A percentile compares a stretch with the other conserved stretches of the same genome.
These are phyloP conservation scores for Shargacucullia verbasci DNA, from an alignment of 2,888 invertebrate species.

Conservation along the genomic window DNA sequence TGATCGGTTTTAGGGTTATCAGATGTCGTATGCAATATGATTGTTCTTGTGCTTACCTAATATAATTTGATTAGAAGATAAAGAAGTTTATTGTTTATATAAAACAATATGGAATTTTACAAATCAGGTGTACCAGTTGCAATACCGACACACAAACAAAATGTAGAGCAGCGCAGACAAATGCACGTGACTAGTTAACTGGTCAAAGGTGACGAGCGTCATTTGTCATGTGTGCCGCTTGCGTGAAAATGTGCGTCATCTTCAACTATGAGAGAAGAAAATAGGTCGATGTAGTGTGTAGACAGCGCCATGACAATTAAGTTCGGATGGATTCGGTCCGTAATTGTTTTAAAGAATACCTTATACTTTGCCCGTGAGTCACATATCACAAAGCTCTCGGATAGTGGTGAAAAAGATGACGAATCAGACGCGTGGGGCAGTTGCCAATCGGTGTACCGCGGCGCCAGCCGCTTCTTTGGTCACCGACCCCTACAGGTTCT, in stretches of 20 bases:
- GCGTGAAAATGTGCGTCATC: slow-evolving; percentile 53
- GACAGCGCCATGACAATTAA: background rate
- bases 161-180: slow-evolving; percentile 19
- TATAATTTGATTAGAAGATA: slow-evolving; percentile 2
- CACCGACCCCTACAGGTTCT: slow-evolving; percentile 86
- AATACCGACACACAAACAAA: slow-evolving; percentile 1
- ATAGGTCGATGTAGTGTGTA: slow-evolving; percentile 22
- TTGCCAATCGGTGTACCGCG: slow-evolving; percentile 66
- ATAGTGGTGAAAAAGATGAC: slow-evolving; percentile 76
- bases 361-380: slow-evolving; percentile 59
- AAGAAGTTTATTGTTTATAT: too few species aligned
- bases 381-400: slow-evolving; percentile 58
- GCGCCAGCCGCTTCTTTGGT: slow-evolving; percentile 70
- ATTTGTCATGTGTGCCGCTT: slow-evolving; percentile 49
- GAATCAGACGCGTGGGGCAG: slow-evolving; percentile 79
- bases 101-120: too few species aligned
- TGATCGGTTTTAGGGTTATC: slow-evolving; percentile 56
- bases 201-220: slow-evolving; percentile 68
- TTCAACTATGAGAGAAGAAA: slow-evolving; percentile 23
- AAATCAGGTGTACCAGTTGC: too few species aligned
- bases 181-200: slow-evolving; percentile 47
- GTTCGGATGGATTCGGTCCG: too few species aligned
- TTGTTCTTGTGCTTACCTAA: slow-evolving; percentile 24
- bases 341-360: background rate
- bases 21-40: slow-evolving; percentile 31